A percentile compares a stretch with the other conserved stretches of the same genome.
Conservation (phyloP, 2,888 invertebrate genomes). For the Eristalinus sepulchralis region DNA sequence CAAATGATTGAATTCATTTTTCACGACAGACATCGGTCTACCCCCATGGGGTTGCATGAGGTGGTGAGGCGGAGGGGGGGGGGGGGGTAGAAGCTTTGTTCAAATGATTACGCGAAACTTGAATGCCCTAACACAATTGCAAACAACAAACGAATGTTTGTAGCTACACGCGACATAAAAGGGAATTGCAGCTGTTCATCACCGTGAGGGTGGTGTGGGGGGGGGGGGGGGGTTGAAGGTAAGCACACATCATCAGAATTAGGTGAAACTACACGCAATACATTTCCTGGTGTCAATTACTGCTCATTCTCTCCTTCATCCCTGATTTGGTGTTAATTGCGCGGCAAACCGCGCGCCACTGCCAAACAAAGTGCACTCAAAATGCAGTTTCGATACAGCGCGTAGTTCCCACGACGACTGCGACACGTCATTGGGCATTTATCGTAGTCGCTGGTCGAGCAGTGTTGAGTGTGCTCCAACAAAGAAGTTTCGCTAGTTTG, state of each 20-base stretch:
- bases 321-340: constrained; percentile 66
- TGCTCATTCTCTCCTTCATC: constrained; percentile 1
- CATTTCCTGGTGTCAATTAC: constrained; percentile 66
- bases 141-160: constrained; percentile 32
- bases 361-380: neutral
- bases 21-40: constrained; percentile 65
- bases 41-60: constrained; percentile 39
- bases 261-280: constrained; percentile 16
- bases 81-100: constrained; percentile 46
- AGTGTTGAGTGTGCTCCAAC: neutral
- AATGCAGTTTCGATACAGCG: neutral
- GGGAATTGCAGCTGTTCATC: neutral
- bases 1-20: constrained; percentile 70
- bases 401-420: neutral
- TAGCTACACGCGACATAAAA: neutral
- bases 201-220: neutral
- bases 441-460: neutral
- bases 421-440: neutral
- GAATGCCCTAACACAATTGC: constrained; percentile 63
- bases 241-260: constrained; percentile 58
- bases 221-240: neutral
- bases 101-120: constrained; percentile 64
- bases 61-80: neutral
- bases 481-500: neutral
- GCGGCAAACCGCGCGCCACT: too few species aligned